Evolutionary conservation across 2,113 vertebrate species (phyloP), one percentile per base, ranked within the genome.

Genomic region (Grammomys surdaster): DNA sequence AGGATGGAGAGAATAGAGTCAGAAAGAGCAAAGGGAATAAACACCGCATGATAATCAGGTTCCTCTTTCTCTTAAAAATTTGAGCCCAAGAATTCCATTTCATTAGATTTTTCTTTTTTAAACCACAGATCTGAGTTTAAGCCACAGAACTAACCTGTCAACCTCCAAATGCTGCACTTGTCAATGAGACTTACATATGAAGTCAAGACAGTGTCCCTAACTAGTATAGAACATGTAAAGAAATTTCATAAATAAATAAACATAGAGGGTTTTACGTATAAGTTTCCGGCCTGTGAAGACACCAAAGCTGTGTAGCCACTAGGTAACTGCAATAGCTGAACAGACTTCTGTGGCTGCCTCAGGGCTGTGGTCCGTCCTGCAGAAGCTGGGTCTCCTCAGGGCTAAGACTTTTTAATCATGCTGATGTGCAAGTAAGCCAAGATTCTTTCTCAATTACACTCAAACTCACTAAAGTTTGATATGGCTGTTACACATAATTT

Each of bases 381-480:
- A 51, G 16, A n/a, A 90, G 48, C 40, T n/a, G 20, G 6, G 54
- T 82, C 56, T 78, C 56, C 51, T 88, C 20, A 70, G 63, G 75
- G 5, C 22, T 85, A 78, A 82, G 56, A 56, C 6, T 60, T 94
- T 46, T 43, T 63, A 91, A 22, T 46, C 40, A 65, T 51, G 56
- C 33, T 84, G 33, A 54, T 72, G 24, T 73, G 22, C 17, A 88
- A 31, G 11, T n/a, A 67, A 76, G n/a, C 28, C 88, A 72, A 95
- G 28, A 43, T 43, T 88, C 31, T 2, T 28, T 76, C 63, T 73
- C 94, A 19, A 56, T 75, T 26, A 56, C 70, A 70, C 3, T 91
- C 43, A 63, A 85, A 91, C 24, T 88, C 51, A 75, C n/a, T 91
- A 76, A 95, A 88, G 87, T 22, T 90, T 90, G 9, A 65, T 85